Base-by-base conservation (phyloP, 2,888 invertebrate genomes). In the Sarcophaga subvicina region DNA sequence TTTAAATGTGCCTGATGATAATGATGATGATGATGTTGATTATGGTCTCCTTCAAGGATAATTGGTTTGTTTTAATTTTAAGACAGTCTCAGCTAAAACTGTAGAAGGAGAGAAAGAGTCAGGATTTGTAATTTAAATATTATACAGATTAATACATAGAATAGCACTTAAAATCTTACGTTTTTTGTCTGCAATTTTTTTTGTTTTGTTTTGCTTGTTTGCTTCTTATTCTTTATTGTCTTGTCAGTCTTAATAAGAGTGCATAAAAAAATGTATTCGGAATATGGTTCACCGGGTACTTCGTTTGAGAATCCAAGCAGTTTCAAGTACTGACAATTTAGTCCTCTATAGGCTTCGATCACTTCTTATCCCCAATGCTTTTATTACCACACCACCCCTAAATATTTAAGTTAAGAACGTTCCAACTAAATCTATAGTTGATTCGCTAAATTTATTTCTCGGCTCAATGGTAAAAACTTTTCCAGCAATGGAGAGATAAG, bases 81-180 rank as follows among this genome's bases (percentile, higher is more conserved):
- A 54, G 17, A 54, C 5, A 2, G 14, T 54, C 54, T 54, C 17
- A 4, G 54, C 14, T 4, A 54, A 1, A 17, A 54, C 0, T 37
- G 10, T 37, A 54, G 5, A 17, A 54, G 4, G 4, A 5, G 17
- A 54, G 14, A 12, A 4, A 54, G 14, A 54, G 54, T 4, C 22
- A 63, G 10, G 11, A 47, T 22, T 47, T 64, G 47, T 17, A 45
- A 69, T 81, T 81, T 69, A 78, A 37, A 78, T 67, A 60, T 60
- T 67, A 47, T 45, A 59, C 45, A 77, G 37, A 71, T 71, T 79
- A 78, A 78, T 54, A 79, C 54, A 85, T 72, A 70, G 82, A 81
- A 78, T 76, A 63, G 69, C 70, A 85, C 85, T 81, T 81, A 80
- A 84, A 80, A 59, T 71, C 25, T 69, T 77, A 37, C 4, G 17